phyloP scores from a whole-genome alignment of 2,113 vertebrate genomes.

The Hemichromis elongatus region DNA sequence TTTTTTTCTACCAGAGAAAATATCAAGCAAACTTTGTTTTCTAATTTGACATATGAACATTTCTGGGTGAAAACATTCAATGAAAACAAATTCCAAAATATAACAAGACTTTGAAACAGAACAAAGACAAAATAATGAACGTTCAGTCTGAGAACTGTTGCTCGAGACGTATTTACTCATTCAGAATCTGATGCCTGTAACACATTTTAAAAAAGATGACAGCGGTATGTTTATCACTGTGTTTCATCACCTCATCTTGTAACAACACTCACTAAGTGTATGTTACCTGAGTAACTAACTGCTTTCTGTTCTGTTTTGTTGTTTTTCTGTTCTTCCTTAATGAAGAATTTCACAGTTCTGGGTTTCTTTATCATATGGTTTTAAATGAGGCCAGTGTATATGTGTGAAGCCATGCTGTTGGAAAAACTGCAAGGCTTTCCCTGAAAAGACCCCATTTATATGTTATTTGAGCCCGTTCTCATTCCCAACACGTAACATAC shows the following conservation, averaged over 20 bases:
- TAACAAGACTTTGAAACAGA: background rate
- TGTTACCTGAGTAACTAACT: background rate
- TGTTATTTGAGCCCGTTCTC: too few species aligned
- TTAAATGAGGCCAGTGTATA: background rate
- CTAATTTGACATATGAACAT: background rate
- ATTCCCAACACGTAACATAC: too few species aligned
- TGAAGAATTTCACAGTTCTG: background rate
- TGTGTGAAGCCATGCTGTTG: background rate
- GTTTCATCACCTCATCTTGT: background rate
- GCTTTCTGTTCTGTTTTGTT: background rate
- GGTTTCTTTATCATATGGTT: background rate
- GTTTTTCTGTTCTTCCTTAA: background rate
- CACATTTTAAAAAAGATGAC: background rate
- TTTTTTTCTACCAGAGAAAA: background rate
- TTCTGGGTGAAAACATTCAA: background rate
- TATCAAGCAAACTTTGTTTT: background rate
- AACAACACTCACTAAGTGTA: background rate
- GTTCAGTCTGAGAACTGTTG: background rate
- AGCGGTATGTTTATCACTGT: background rate
- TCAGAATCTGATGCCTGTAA: background rate
- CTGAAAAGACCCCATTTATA: background rate
- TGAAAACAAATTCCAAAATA: background rate
- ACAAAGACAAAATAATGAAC: background rate
- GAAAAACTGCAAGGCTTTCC: background rate
- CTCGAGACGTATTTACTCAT: background rate